Evolutionary conservation across 2,797 vertebrate genomes (phyloP).

Genomic region (Lagocephalus sceleratus): DNA sequence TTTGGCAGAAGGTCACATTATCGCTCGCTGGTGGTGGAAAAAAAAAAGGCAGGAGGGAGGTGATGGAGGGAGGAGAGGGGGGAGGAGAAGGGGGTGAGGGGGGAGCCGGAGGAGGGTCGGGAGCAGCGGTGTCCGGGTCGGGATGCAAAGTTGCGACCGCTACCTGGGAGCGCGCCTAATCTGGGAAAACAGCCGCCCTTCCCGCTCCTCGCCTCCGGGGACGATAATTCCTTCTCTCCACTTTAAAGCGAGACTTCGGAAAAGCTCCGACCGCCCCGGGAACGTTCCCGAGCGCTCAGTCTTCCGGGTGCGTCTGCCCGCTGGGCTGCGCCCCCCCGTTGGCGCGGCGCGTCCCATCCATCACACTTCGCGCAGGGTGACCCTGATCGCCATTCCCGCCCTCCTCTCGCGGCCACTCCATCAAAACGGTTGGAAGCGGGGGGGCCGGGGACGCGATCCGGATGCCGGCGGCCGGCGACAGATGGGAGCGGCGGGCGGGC

Average conservation of each 20-base stretch:
- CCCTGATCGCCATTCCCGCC: conserved; percentile 19
- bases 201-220: conserved; percentile 23
- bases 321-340: conserved; percentile 26
- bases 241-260: conserved; percentile 19
- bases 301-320: conserved; percentile 30
- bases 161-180: background rate
- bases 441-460: conserved; percentile 32
- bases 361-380: conserved; percentile 39
- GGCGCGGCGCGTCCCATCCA: conserved; percentile 8
- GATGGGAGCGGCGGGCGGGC: conserved; percentile 35
- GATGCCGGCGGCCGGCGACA: conserved; percentile 53
- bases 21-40: conserved; percentile 59
- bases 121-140: conserved; percentile 19
- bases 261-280: conserved; percentile 2
- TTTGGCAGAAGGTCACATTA: conserved; percentile 86
- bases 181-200: conserved; percentile 11
- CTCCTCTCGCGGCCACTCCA: conserved; percentile 46
- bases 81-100: conserved; percentile 44
- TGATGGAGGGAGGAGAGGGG: conserved; percentile 23
- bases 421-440: conserved; percentile 42
- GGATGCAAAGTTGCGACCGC: conserved; percentile 25
- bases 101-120: conserved; percentile 29
- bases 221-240: conserved; percentile 30
- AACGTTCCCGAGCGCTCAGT: too few relatives aligned
- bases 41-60: conserved; percentile 20